phyloP scores from a whole-genome alignment of 2,113 vertebrate species.

The Abramis brama region DNA sequence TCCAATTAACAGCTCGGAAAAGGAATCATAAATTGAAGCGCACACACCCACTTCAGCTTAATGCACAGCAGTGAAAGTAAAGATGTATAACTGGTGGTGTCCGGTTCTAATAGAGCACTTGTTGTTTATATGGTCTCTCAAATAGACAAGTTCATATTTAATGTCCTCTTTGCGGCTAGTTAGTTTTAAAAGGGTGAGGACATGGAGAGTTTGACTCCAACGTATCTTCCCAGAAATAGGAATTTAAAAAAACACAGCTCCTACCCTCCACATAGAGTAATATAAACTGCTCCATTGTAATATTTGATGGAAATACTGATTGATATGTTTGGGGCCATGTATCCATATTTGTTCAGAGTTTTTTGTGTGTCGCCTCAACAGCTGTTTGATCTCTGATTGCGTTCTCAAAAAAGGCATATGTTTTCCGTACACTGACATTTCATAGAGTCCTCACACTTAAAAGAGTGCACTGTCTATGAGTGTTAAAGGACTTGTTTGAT shows the following conservation, averaged over 20 bases:
- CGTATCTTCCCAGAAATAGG: conserved; percentile 37
- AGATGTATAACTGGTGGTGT: conserved; percentile 51
- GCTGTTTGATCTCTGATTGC: conserved; percentile 70
- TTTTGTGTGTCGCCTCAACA: conserved; percentile 51
- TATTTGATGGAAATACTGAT: conserved; percentile 68
- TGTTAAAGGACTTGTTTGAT: conserved; percentile 7
- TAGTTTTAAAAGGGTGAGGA: conserved; percentile 39
- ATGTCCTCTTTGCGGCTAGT: conserved; percentile 39
- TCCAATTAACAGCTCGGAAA: conserved; percentile 69
- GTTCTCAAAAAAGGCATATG: conserved; percentile 61
- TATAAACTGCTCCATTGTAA: conserved; percentile 50
- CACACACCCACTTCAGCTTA: conserved; percentile 52
- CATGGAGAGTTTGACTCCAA: conserved; percentile 33
- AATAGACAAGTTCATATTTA: conserved; percentile 34
- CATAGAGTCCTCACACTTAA: conserved; percentile 11
- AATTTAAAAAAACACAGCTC: not conserved
- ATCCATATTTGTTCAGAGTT: conserved; percentile 48
- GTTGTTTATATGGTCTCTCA: conserved; percentile 44
- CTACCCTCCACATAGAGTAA: not conserved
- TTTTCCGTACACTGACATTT: conserved; percentile 51
- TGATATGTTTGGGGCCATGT: conserved; percentile 65
- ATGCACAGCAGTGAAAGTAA: conserved; percentile 63
- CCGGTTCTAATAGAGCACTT: conserved; percentile 44
- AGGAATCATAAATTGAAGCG: conserved; percentile 69
- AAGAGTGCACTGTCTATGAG: conserved; percentile 9